phyloP scores from a whole-genome alignment of 2,797 vertebrate genomes.

The Neomorphus geoffroyi region DNA sequence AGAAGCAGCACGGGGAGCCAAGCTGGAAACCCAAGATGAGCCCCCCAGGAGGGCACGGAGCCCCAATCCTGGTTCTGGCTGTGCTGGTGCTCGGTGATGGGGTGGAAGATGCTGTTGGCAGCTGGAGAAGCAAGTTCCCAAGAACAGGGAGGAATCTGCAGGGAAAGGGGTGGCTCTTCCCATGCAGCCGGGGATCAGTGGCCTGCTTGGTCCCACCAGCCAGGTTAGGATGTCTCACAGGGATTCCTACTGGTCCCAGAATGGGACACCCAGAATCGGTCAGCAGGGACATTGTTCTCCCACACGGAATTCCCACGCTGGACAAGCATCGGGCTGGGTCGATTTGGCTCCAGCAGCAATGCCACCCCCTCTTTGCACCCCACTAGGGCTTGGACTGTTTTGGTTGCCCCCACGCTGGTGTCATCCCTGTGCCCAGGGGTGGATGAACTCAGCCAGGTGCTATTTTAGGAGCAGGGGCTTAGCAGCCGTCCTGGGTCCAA shows the following conservation, averaged over 20 bases:
- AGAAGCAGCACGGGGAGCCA: background rate
- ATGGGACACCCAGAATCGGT: no score
- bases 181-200: no score
- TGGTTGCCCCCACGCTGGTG: background rate
- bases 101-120: background rate
- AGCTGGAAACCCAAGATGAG: background rate
- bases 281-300: background rate
- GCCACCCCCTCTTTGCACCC: background rate
- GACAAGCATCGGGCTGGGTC: background rate
- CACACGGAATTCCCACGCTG: background rate
- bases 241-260: no score
- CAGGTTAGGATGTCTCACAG: no score
- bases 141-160: background rate
- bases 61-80: no score
- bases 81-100: rapidly evolving
- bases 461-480: background rate
- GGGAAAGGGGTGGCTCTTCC: rapidly evolving
- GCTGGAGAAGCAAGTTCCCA: background rate
- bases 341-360: rapidly evolving
- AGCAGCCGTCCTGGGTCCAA: no score
- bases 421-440: rapidly evolving
- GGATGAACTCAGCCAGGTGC: rapidly evolving
- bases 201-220: no score
- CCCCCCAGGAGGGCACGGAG: background rate
- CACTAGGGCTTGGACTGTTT: background rate